Evolutionary conservation across 2,888 invertebrate species (phyloP).

Genomic region (Pammene fasciana): DNA sequence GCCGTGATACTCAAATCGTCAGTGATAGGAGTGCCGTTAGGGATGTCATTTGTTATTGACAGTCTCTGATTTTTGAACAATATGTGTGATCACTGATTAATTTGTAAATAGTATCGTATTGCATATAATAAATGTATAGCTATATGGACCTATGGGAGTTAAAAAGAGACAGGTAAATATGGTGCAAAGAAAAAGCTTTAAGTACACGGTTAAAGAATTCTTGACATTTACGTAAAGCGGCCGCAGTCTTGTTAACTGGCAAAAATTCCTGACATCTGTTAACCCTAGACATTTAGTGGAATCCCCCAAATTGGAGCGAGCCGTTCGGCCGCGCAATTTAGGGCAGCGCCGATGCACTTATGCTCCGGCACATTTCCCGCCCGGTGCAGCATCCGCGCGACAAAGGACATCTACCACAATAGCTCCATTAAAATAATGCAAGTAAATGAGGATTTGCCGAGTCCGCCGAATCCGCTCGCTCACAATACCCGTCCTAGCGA

Average conservation of each 20-base stretch:
- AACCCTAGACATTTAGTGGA: conserved; percentile 52
- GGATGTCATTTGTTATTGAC: background rate
- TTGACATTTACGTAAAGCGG: background rate
- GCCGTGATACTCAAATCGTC: conserved; percentile 50
- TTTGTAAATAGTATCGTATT: background rate
- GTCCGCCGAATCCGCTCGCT: conserved; percentile 74
- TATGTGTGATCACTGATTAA: background rate
- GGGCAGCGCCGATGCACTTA: conserved; percentile 74
- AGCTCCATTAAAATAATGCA: conserved; percentile 84
- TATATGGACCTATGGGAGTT: no score
- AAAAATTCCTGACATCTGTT: background rate
- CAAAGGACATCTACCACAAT: conserved; percentile 82
- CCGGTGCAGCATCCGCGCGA: conserved; percentile 71
- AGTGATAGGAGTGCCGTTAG: conserved; percentile 36
- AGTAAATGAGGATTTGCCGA: conserved; percentile 83
- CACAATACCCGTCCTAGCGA: conserved; percentile 68
- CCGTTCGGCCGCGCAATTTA: conserved; percentile 69
- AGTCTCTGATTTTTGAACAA: background rate
- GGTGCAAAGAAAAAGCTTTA: no score
- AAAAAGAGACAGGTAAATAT: no score
- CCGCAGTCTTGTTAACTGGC: background rate
- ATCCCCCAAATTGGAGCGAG: conserved; percentile 65
- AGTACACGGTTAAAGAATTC: background rate
- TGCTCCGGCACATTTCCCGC: conserved; percentile 77
- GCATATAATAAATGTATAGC: no score